Percentiles rank a stretch among this genome's conserved stretches.
Evolutionary conservation across 2,113 vertebrate genomes (phyloP).

Genomic region (Arenaria interpres): DNA sequence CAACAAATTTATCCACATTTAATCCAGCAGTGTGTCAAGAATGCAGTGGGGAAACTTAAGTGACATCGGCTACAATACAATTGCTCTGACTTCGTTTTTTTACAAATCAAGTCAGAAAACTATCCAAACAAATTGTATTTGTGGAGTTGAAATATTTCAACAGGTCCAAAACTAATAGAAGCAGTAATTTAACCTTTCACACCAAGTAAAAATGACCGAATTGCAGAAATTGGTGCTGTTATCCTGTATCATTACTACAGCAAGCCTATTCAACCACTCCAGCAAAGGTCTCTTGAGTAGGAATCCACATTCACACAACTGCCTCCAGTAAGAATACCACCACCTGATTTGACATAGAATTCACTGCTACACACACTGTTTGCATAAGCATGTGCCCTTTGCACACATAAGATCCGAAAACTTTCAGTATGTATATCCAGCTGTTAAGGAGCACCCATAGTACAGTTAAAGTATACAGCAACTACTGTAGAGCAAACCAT

Average conservation of each 20-base stretch:
- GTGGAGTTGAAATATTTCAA: not conserved
- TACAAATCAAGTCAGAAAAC: not conserved
- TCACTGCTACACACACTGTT: not conserved
- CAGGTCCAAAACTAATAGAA: not conserved
- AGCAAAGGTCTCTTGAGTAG: fast-evolving
- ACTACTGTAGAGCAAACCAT: fast-evolving
- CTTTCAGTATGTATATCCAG: fast-evolving
- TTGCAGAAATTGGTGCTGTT: not conserved
- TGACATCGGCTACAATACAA: not conserved
- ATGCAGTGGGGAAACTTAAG: not conserved
- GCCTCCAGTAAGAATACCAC: not conserved
- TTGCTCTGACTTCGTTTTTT: not conserved
- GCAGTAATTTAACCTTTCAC: constrained; percentile 28
- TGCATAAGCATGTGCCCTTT: fast-evolving
- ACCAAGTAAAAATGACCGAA: not conserved
- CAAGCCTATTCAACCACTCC: fast-evolving
- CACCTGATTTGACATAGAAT: not conserved
- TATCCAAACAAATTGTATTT: not conserved
- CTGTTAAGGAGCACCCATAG: fast-evolving
- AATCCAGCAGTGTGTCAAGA: not conserved
- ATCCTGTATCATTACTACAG: not conserved
- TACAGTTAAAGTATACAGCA: fast-evolving
- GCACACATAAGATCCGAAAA: fast-evolving
- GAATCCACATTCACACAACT: not conserved
- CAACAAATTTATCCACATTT: not conserved